Percentiles rank a stretch among this genome's conserved stretches.
Evolutionary conservation across 2,888 invertebrate species (phyloP).

Genomic region (Melinaea menophilus): DNA sequence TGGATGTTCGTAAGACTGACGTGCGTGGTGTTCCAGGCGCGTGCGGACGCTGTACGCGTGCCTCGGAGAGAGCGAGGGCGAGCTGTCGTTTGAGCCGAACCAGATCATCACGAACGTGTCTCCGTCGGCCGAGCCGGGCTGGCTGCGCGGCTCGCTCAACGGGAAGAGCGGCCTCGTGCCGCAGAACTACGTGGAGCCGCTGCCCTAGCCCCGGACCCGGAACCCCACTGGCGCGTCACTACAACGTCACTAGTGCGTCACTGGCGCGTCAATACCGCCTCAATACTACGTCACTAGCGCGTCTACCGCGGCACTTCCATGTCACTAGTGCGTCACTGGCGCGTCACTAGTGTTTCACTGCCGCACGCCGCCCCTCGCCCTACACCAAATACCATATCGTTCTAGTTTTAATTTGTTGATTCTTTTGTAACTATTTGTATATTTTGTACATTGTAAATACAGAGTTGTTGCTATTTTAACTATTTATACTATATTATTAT

Average conservation of each 20-base stretch:
- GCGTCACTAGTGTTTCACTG: too few species aligned
- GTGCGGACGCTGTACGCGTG: conserved; percentile 97
- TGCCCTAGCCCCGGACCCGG: conserved; percentile 75
- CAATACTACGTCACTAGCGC: neutral
- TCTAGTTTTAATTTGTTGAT: conserved; percentile 56
- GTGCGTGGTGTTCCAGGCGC: conserved; percentile 71
- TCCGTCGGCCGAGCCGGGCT: conserved; percentile 96
- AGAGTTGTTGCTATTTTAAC: conserved; percentile 73
- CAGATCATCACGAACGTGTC: conserved; percentile 98
- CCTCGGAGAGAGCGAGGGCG: conserved; percentile 96
- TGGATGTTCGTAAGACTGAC: neutral
- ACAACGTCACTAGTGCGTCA: conserved; percentile 11
- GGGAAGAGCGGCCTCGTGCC: conserved; percentile 96
- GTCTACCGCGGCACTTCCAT: conserved; percentile 2
- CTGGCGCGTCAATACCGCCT: neutral
- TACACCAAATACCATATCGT: conserved; percentile 40
- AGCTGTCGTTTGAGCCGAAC: conserved; percentile 98
- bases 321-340: neutral
- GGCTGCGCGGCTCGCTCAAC: conserved; percentile 96
- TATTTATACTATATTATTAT: conserved; percentile 64
- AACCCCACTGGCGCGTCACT: conserved; percentile 11
- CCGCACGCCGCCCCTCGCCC: conserved; percentile 11
- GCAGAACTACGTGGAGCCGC: conserved; percentile 96
- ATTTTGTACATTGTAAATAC: conserved; percentile 73
- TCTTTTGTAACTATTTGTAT: conserved; percentile 66